These are phyloP conservation scores for Clamator glandarius DNA, from an alignment of 2,797 vertebrate species.

Conservation along the genomic window DNA sequence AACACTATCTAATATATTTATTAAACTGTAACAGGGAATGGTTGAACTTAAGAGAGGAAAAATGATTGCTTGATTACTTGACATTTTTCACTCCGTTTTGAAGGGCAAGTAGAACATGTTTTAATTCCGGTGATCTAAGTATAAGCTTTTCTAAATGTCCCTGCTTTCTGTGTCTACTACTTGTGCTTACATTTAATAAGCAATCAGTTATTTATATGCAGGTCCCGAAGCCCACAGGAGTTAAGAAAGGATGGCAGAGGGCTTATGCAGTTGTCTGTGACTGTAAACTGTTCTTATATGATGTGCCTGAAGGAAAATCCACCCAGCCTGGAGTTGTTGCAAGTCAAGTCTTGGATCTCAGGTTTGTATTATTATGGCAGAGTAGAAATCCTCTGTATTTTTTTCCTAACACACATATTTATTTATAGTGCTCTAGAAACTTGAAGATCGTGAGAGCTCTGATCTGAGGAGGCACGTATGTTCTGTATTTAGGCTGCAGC, in stretches of 20 bases:
- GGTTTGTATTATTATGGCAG: conserved; percentile 75
- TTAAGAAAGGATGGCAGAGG: conserved; percentile 97
- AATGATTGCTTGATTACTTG: neutral
- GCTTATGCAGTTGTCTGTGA: conserved; percentile 95
- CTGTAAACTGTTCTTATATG: conserved; percentile 95
- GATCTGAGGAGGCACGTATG: neutral
- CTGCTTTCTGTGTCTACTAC: neutral
- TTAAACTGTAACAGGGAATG: neutral
- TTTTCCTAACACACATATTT: neutral
- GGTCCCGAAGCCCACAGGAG: conserved; percentile 96
- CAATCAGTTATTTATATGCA: conserved; percentile 57
- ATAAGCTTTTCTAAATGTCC: neutral
- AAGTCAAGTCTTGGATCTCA: conserved; percentile 94
- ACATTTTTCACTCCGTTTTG: neutral
- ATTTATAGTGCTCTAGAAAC: neutral
- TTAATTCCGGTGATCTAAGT: neutral
- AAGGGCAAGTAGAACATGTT: neutral
- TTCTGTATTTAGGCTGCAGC: neutral
- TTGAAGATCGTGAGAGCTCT: neutral
- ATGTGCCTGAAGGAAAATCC: conserved; percentile 93
- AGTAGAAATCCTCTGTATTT: neutral
- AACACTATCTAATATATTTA: neutral
- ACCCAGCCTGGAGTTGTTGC: conserved; percentile 91
- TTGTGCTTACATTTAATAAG: neutral
- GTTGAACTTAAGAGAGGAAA: neutral